These are phyloP conservation scores for Hydropotes inermis DNA, from an alignment of 2,113 vertebrate species.

Conservation along the genomic window DNA sequence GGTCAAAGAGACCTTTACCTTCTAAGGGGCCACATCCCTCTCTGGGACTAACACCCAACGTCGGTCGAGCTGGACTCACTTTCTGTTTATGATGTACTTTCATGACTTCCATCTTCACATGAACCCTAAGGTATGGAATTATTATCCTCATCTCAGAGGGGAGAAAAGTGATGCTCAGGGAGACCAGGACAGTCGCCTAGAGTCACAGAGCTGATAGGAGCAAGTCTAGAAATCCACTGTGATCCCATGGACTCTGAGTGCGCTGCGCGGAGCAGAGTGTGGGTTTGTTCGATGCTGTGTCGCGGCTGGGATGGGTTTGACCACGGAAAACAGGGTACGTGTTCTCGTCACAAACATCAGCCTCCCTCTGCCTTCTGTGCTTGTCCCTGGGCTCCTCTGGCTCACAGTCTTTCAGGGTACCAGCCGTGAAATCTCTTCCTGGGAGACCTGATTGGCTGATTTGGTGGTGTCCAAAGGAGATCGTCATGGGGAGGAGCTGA, in stretches of 20 bases:
- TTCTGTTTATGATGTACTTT: neutral
- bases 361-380: neutral
- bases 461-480: neutral
- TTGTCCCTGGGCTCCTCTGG: neutral
- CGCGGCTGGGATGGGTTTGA: neutral
- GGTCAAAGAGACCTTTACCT: neutral
- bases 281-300: fast-evolving
- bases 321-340: fast-evolving
- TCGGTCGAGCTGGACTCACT: neutral
- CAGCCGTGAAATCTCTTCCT: neutral
- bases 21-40: neutral
- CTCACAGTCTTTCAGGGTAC: neutral
- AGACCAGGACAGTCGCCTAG: neutral
- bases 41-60: neutral
- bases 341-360: too few species aligned
- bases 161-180: neutral
- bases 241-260: fast-evolving
- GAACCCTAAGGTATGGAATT: neutral
- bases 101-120: neutral
- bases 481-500: neutral
- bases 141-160: neutral
- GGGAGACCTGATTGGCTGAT: neutral
- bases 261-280: fast-evolving
- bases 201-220: neutral
- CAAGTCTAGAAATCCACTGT: neutral